Evolutionary conservation across 2,888 invertebrate genomes (phyloP).

Genomic region (Seira ritae): DNA sequence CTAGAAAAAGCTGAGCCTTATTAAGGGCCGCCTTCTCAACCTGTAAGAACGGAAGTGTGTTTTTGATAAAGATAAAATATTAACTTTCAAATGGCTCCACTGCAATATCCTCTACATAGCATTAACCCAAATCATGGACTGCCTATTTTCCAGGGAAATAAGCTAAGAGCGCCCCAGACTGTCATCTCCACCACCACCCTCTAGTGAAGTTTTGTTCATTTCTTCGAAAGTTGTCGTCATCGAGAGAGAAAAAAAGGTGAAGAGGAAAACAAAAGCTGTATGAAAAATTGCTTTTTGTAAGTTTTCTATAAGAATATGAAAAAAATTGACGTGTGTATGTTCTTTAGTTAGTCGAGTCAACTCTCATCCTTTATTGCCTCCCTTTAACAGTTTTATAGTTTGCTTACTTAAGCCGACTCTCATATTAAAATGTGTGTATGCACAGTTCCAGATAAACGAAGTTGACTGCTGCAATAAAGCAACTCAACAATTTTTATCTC

Average conservation of each 20-base stretch:
- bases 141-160: no score
- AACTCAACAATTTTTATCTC: constrained; percentile 43
- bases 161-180: neutral
- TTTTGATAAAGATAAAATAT: no score
- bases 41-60: no score
- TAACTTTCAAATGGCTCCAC: no score
- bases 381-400: neutral
- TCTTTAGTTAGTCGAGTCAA: no score
- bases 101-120: no score
- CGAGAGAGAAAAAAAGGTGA: constrained; percentile 48
- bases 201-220: no score
- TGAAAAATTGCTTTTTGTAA: constrained; percentile 42
- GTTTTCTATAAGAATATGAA: no score
- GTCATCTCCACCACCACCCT: neutral
- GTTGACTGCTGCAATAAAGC: constrained; percentile 50
- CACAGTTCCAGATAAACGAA: constrained; percentile 24
- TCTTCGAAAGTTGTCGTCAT: constrained; percentile 18
- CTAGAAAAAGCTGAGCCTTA: no score
- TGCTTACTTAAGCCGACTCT: neutral
- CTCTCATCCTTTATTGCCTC: neutral
- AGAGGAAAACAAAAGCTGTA: constrained; percentile 45
- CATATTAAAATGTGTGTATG: neutral
- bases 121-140: no score
- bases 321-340: neutral
- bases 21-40: no score